These are phyloP conservation scores for Plectus sambesii DNA, from an alignment of 1,140 invertebrate genomes.

Conservation along the genomic window DNA sequence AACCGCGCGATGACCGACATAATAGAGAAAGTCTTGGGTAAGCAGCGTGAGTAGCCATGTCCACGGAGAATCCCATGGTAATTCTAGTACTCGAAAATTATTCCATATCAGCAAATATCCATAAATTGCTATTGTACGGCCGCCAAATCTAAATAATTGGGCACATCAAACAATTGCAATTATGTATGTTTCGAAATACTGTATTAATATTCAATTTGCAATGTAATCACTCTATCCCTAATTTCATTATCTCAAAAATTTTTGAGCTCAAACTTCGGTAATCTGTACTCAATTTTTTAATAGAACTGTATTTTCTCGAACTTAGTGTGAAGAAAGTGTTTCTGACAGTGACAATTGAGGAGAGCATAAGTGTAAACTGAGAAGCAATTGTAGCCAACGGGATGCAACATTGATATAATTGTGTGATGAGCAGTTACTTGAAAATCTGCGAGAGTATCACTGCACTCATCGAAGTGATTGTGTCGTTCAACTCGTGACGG, in stretches of 20 bases:
- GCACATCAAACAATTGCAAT: slow-evolving; percentile 12
- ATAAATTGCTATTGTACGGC: slow-evolving; percentile 41
- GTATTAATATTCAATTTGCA: no score
- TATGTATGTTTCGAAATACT: no score
- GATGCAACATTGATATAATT: slow-evolving; percentile 11
- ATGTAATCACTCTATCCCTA: no score
- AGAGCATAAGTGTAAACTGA: no score
- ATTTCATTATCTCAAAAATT: no score
- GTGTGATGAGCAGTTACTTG: slow-evolving; percentile 28
- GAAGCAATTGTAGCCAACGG: no score
- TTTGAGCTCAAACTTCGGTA: no score
- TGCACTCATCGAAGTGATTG: slow-evolving; percentile 42
- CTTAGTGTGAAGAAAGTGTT: no score
- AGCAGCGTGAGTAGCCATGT: slow-evolving; percentile 44
- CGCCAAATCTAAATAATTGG: slow-evolving; percentile 42
- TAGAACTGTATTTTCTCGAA: no score
- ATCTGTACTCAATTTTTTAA: no score
- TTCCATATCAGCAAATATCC: slow-evolving; percentile 42
- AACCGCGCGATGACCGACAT: slow-evolving; percentile 50
- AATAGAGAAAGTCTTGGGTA: slow-evolving; percentile 49
- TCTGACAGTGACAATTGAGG: no score
- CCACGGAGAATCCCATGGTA: slow-evolving; percentile 45
- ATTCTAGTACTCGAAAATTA: slow-evolving; percentile 38
- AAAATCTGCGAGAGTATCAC: slow-evolving; percentile 45
- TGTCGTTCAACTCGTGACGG: slow-evolving; percentile 41